phyloP scores from a whole-genome alignment of 2,113 vertebrate genomes.

The Todiramphus chloris region DNA sequence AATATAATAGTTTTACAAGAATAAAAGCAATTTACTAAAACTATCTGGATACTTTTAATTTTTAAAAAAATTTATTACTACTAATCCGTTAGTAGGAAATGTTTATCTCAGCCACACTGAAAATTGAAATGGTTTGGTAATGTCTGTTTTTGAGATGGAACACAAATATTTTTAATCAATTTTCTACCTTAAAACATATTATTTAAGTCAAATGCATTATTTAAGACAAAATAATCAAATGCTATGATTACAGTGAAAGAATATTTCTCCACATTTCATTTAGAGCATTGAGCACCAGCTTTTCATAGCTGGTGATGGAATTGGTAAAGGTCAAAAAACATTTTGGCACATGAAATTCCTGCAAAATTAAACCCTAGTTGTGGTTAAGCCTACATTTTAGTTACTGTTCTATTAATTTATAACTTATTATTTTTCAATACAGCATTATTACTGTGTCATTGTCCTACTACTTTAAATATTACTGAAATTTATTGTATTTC shows the following conservation, averaged over 20 bases:
- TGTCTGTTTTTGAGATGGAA: background rate
- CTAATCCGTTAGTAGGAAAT: background rate
- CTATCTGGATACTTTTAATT: background rate
- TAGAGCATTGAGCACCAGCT: background rate
- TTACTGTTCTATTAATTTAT: background rate
- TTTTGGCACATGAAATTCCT: background rate
- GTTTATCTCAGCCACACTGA: background rate
- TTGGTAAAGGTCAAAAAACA: background rate
- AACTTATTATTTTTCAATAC: background rate
- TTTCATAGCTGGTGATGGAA: background rate
- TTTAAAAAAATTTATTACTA: background rate
- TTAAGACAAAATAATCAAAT: background rate
- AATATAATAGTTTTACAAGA: too few species aligned
- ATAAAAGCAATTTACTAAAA: background rate
- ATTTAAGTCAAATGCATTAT: background rate
- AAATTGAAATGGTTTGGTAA: background rate
- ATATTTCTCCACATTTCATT: background rate
- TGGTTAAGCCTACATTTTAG: background rate
- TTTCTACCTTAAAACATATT: background rate
- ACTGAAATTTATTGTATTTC: background rate
- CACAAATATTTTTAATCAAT: background rate
- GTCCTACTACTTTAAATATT: background rate
- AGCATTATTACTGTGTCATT: background rate
- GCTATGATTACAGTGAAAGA: background rate
- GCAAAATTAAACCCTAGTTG: background rate